phyloP scores from a whole-genome alignment of 35 echinoderm and acorn worm genomes.

The Apostichopus californicus region DNA sequence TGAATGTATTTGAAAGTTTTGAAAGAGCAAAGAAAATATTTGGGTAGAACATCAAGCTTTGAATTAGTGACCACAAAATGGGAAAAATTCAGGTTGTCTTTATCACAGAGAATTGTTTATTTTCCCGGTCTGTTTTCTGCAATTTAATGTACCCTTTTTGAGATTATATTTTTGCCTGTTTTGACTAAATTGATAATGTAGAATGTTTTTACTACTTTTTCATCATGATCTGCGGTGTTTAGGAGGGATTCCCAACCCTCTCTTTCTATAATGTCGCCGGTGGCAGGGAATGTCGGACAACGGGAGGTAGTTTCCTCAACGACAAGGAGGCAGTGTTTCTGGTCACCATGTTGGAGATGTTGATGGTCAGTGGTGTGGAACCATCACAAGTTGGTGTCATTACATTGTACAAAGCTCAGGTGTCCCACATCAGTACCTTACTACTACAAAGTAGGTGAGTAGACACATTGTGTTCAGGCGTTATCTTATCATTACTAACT shows the following conservation, averaged over 20 bases:
- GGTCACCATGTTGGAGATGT: conserved; percentile 71
- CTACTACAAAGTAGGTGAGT: conserved; percentile 78
- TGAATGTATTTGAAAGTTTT: no score
- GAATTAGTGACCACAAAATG: no score
- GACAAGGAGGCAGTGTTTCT: conserved; percentile 90
- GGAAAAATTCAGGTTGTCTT: no score
- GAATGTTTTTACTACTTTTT: neutral
- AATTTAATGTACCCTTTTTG: neutral
- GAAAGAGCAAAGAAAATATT: no score
- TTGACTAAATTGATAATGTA: neutral
- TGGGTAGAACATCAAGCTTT: no score
- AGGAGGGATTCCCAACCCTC: conserved; percentile 79
- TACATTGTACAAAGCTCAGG: conserved; percentile 95
- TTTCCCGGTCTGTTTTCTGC: no score
- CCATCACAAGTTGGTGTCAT: conserved; percentile 87
- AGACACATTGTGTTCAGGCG: no score
- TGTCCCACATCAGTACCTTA: conserved; percentile 58
- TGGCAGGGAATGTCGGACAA: conserved; percentile 70
- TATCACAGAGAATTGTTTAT: no score
- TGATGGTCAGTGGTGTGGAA: conserved; percentile 72
- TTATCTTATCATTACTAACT: no score
- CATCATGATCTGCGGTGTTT: neutral
- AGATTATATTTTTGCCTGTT: neutral
- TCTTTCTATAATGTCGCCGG: conserved; percentile 93
- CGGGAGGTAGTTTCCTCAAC: conserved; percentile 89